Percentiles rank a stretch among this genome's conserved stretches.
phyloP scores from a whole-genome alignment of 2,113 vertebrate species.

The Mesitornis unicolor region DNA sequence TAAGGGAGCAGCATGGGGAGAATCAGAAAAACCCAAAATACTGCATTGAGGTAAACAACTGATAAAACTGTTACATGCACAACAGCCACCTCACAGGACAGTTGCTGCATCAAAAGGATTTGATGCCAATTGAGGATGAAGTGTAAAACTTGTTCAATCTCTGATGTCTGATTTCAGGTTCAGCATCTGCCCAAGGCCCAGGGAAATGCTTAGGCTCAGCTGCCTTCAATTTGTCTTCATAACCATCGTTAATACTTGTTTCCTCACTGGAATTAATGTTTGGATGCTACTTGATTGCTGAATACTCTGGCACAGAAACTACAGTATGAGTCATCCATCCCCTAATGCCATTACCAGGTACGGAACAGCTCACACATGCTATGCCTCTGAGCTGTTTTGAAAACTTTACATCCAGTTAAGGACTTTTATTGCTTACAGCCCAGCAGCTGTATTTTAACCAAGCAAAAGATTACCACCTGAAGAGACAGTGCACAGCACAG shows the following conservation, averaged over 20 bases:
- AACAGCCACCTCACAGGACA: neutral
- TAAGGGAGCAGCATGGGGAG: rapidly evolving
- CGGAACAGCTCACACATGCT: neutral
- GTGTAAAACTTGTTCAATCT: neutral
- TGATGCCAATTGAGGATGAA: neutral
- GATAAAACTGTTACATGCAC: neutral
- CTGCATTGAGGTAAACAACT: neutral
- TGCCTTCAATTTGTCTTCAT: neutral
- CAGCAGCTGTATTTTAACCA: neutral
- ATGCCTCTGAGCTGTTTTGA: neutral
- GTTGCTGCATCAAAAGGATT: neutral
- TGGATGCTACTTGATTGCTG: neutral
- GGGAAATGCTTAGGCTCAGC: neutral
- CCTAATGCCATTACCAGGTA: neutral
- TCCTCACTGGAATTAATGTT: neutral
- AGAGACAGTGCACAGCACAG: neutral
- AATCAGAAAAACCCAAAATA: neutral
- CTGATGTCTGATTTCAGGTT: neutral
- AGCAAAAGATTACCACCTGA: neutral
- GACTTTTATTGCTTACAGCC: neutral
- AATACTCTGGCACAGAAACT: neutral
- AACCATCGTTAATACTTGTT: neutral
- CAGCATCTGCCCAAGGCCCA: neutral
- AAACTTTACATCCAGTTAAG: neutral
- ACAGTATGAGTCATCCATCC: neutral